phyloP scores from a whole-genome alignment of 2,797 vertebrate species.

The Enoplosus armatus region DNA sequence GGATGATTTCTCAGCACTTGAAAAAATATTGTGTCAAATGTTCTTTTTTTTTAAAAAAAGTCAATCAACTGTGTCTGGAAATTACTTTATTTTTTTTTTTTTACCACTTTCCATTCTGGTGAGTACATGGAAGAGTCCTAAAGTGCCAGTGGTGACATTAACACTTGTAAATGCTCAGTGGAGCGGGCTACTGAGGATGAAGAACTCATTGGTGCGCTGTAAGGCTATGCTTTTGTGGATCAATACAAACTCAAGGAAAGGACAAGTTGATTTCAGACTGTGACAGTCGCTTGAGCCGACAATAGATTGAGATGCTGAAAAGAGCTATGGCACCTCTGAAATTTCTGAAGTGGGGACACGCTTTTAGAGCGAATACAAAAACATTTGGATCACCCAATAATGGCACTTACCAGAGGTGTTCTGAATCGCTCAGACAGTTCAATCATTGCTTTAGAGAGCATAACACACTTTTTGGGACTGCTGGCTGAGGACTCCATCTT shows the following conservation, averaged over 20 bases:
- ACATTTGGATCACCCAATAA: slow-evolving; percentile 62
- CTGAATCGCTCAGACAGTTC: slow-evolving; percentile 58
- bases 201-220: slow-evolving; percentile 47
- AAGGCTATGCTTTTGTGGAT: slow-evolving; percentile 64
- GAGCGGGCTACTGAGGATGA: slow-evolving; percentile 54
- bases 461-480: slow-evolving; percentile 10
- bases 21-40: slow-evolving; percentile 40
- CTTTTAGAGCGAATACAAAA: slow-evolving; percentile 60
- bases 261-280: slow-evolving; percentile 74
- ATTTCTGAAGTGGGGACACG: slow-evolving; percentile 45
- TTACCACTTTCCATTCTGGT: slow-evolving; percentile 39
- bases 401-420: slow-evolving; percentile 60
- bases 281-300: slow-evolving; percentile 59
- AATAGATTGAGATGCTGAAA: slow-evolving; percentile 59
- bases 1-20: slow-evolving; percentile 31
- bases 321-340: slow-evolving; percentile 49
- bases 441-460: slow-evolving; percentile 40
- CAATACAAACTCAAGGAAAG: slow-evolving; percentile 72
- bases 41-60: slow-evolving; percentile 7
- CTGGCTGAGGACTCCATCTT: slow-evolving; percentile 21
- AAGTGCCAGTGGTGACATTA: slow-evolving; percentile 65
- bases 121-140: slow-evolving; percentile 43
- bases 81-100: neutral
- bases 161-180: slow-evolving; percentile 68
- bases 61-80: slow-evolving; percentile 20